Base-by-base conservation (phyloP, 2,888 invertebrate species). In the Tortricodes alternella region DNA sequence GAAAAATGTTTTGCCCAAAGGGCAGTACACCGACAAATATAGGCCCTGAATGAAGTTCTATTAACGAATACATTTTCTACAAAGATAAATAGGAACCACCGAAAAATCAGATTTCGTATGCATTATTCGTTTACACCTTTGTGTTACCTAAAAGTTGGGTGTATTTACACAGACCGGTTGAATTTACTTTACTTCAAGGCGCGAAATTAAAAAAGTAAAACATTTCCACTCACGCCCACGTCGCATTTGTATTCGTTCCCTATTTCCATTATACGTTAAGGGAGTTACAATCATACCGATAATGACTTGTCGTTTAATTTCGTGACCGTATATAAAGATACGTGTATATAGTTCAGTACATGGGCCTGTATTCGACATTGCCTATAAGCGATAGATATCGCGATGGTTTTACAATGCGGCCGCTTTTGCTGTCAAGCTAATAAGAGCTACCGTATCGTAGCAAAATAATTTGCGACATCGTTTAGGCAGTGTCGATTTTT, bases 201-300 rank as follows among this genome's bases (percentile, higher is more conserved):
- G 16, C 49, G 27, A 38, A 44, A 50, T 56, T 50, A 50, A 49
- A 53, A 56, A 56, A 41, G 48, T 53, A 23, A 37, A 35, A 23
- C 49, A 50, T 50, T 44, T 34, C 18, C 9, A 34, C 29, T 37
- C 44, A 9, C 43, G 44, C 32, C 44, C 23, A 27, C 37, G 35
- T 35, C 44, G 38, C 56, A 49, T 50, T 56, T 50, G 49, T 50
- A 56, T 56, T 38, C 49, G 43, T 49, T 35, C 23, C 56, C 37
- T 37, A 44, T 37, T 50, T 56, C 50, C 37, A 50, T 44, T 56
- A 44, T 50, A 32, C 23, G 49, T 56, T 50, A n/a, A 27, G 32
- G 27, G 43, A 44, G 43, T 37, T 43, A 56, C 49, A 32, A 18
- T 44, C 18, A 37, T 32, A 50, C 49, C 56, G 43, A 49, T 49